Conservation (phyloP, 2,888 invertebrate species). For the Periphyllus acericola region DNA sequence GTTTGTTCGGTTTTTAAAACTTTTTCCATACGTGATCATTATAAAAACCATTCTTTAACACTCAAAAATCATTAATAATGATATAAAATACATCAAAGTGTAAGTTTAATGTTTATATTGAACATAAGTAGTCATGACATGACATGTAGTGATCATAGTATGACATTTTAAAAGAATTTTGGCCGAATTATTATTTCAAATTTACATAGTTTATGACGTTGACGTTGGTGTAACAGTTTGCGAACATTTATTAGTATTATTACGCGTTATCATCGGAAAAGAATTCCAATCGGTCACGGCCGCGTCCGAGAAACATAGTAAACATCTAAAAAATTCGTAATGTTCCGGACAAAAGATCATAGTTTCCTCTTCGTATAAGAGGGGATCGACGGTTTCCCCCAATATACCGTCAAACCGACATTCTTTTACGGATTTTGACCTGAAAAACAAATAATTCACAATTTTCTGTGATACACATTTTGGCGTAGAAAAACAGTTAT, state of each 20-base stretch:
- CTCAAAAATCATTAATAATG: too few species aligned
- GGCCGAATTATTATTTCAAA: not conserved
- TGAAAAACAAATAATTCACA: constrained; percentile 23
- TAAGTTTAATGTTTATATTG: too few species aligned
- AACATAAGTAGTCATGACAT: too few species aligned
- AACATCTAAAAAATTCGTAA: constrained; percentile 35
- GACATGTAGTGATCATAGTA: too few species aligned
- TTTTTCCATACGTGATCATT: too few species aligned
- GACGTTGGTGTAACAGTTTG: not conserved
- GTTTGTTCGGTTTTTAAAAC: too few species aligned
- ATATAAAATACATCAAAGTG: too few species aligned
- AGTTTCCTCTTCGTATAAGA: not conserved
- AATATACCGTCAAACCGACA: not conserved
- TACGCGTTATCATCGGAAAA: not conserved
- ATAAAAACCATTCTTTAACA: too few species aligned
- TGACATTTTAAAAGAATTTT: too few species aligned
- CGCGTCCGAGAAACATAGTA: constrained; percentile 32
- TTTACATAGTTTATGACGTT: not conserved
- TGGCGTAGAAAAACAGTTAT: not conserved
- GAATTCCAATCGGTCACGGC: constrained; percentile 57
- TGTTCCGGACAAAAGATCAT: constrained; percentile 28
- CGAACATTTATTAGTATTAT: constrained; percentile 1
- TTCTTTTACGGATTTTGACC: constrained; percentile 44
- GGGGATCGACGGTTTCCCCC: constrained; percentile 1
- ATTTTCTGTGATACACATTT: not conserved